Percentiles rank a stretch among this genome's conserved stretches.
phyloP scores from a whole-genome alignment of 2,113 vertebrate species.

The Leptobrachium ailaonicum region DNA sequence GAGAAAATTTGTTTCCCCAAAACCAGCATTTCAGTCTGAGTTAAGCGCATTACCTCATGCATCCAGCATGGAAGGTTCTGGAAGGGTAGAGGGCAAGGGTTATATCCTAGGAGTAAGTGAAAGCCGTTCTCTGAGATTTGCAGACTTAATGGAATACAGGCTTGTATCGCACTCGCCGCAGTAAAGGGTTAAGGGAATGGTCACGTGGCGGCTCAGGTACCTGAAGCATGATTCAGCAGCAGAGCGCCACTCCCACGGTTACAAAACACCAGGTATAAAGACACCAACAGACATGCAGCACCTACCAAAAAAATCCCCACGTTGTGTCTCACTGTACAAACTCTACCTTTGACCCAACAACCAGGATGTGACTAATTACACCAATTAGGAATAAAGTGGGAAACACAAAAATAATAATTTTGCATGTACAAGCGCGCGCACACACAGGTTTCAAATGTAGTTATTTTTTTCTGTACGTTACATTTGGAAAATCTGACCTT shows the following conservation, averaged over 20 bases:
- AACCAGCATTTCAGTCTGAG: background rate
- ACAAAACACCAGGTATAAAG: constrained; percentile 3
- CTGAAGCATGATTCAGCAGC: constrained; percentile 11
- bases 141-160: too few relatives aligned
- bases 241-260: background rate
- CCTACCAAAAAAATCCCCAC: background rate
- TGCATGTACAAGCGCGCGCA: too few relatives aligned
- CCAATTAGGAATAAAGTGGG: background rate
- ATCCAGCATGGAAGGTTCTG: too few relatives aligned
- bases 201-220: constrained; percentile 11
- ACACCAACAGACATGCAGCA: background rate
- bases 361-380: background rate
- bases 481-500: too few relatives aligned
- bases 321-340: background rate
- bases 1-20: too few relatives aligned
- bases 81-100: too few relatives aligned
- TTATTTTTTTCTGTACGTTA: too few relatives aligned
- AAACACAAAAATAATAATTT: background rate
- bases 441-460: too few relatives aligned
- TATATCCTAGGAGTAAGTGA: too few relatives aligned
- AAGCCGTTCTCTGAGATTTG: too few relatives aligned
- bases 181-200: background rate
- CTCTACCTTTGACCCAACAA: background rate
- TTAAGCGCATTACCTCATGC: background rate
- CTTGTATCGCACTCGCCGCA: too few relatives aligned